Evolutionary conservation across 2,797 vertebrate species (phyloP).

Genomic region (Steatocranus sp.): DNA sequence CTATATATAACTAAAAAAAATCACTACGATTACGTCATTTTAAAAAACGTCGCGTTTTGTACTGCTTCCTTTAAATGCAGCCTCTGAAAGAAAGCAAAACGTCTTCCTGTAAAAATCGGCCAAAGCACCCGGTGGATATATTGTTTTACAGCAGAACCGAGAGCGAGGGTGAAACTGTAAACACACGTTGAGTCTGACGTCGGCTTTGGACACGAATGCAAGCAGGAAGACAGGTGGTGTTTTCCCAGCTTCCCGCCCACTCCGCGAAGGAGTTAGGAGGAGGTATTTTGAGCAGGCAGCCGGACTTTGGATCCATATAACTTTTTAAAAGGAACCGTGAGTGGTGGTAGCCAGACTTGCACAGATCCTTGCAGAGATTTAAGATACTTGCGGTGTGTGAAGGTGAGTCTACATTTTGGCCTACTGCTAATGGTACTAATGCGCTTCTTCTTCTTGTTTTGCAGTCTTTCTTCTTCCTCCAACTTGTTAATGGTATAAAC

Average conservation of each 20-base stretch:
- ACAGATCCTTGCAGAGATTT: not conserved
- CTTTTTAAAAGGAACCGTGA: not conserved
- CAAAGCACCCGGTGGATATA: not conserved
- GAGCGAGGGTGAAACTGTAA: constrained; percentile 15
- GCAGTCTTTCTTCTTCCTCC: not conserved
- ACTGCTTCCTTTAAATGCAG: not conserved
- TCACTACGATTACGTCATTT: not conserved
- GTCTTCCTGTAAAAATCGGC: constrained; percentile 3
- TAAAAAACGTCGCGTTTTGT: not conserved
- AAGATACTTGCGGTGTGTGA: rapidly evolving
- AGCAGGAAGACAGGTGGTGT: not conserved
- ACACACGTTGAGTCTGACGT: not conserved
- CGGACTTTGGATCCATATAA: not conserved
- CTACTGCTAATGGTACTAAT: not conserved
- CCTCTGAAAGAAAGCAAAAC: not conserved
- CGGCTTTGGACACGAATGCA: not conserved
- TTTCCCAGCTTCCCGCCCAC: not conserved
- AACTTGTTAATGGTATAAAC: too few relatives aligned
- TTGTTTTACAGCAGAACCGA: not conserved
- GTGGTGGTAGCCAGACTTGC: rapidly evolving
- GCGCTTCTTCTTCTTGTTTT: not conserved
- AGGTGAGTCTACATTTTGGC: constrained; percentile 1
- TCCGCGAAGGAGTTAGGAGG: not conserved
- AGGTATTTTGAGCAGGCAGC: not conserved
- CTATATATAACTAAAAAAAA: rapidly evolving